phyloP scores from a whole-genome alignment of 2,797 vertebrate genomes.

The Trematomus bernacchii region DNA sequence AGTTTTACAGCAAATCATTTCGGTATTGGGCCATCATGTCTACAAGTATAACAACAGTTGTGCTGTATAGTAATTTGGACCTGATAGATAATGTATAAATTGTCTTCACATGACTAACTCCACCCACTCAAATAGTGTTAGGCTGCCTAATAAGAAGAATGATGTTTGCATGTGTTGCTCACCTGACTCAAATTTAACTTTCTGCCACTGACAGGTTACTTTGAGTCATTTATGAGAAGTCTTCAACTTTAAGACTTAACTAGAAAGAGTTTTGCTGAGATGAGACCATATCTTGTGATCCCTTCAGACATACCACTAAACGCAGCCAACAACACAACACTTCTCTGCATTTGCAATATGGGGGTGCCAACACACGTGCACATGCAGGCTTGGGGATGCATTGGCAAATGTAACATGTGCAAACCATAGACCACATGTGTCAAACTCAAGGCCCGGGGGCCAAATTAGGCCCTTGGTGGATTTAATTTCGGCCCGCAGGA shows the following conservation, averaged over 20 bases:
- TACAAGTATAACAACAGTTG: slow-evolving; percentile 3
- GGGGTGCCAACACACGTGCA: too few relatives aligned
- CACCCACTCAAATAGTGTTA: slow-evolving; percentile 20
- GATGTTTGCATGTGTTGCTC: slow-evolving; percentile 33
- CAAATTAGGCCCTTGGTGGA: too few relatives aligned
- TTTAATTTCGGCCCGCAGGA: too few relatives aligned
- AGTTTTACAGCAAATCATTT: neutral
- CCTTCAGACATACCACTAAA: neutral
- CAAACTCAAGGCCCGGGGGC: too few relatives aligned
- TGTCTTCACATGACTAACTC: slow-evolving; percentile 66
- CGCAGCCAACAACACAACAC: neutral
- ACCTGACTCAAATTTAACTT: slow-evolving; percentile 61
- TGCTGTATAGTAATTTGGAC: slow-evolving; percentile 2
- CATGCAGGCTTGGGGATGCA: neutral
- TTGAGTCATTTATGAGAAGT: neutral
- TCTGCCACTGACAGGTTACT: neutral
- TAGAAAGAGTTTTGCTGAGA: neutral
- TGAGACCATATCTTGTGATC: neutral
- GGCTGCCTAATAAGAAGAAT: slow-evolving; percentile 35
- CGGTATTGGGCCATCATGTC: neutral
- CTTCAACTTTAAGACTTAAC: neutral
- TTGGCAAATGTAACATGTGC: neutral
- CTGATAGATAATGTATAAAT: slow-evolving; percentile 44
- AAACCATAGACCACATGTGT: too few relatives aligned
- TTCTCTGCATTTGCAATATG: neutral